Conservation (phyloP, 1,140 invertebrate genomes). For the Galleria mellonella region DNA sequence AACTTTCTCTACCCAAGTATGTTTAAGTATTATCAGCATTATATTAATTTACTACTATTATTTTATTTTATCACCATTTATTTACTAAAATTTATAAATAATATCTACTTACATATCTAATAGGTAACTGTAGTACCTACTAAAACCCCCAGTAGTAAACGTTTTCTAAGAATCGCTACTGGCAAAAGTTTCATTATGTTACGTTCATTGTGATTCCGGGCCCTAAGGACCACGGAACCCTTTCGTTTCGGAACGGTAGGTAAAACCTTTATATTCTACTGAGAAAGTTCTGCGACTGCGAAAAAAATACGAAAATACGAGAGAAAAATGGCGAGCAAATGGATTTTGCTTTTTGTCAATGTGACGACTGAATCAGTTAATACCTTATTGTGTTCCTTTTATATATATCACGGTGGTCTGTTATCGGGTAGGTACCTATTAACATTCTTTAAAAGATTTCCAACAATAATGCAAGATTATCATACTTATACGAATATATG, state of each 20-base stretch:
- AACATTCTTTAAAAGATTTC: too few relatives aligned
- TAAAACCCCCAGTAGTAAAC: slow-evolving; percentile 15
- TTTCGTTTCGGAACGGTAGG: slow-evolving; percentile 22
- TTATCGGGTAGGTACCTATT: too few relatives aligned
- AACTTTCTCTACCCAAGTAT: too few relatives aligned
- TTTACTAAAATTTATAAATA: too few relatives aligned
- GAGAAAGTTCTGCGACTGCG: slow-evolving; percentile 29
- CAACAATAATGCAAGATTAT: too few relatives aligned
- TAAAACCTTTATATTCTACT: slow-evolving; percentile 32
- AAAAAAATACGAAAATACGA: slow-evolving; percentile 26
- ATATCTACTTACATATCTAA: too few relatives aligned
- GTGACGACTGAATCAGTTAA: slow-evolving; percentile 23
- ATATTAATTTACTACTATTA: too few relatives aligned
- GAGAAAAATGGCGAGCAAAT: slow-evolving; percentile 34
- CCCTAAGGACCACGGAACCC: slow-evolving; percentile 30
- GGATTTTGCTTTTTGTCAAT: slow-evolving; percentile 25
- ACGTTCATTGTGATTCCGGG: slow-evolving; percentile 29
- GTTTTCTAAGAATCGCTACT: slow-evolving; percentile 22
- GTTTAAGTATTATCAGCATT: too few relatives aligned
- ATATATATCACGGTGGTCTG: neutral
- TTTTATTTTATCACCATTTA: too few relatives aligned
- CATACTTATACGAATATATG: too few relatives aligned
- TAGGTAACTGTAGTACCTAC: too few relatives aligned
- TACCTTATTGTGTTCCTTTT: slow-evolving; percentile 11
- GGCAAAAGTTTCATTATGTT: slow-evolving; percentile 40